Evolutionary conservation across 2,113 vertebrate genomes (phyloP).

Genomic region (Ramphastos sulfuratus): DNA sequence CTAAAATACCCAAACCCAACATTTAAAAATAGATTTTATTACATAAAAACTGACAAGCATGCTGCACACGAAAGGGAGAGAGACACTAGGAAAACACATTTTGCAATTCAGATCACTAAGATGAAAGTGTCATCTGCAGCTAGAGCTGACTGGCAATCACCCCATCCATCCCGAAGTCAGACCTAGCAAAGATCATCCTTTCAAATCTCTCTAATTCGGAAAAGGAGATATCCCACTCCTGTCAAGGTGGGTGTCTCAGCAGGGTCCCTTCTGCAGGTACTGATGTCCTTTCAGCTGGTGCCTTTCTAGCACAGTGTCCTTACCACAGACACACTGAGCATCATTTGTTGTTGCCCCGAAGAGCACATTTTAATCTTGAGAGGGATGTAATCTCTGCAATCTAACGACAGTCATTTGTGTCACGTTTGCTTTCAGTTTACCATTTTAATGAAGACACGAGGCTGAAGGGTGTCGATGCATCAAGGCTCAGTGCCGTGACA

Average conservation of each 20-base stretch:
- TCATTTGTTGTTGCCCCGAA: fast-evolving
- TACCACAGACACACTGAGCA: neutral
- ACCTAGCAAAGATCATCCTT: neutral
- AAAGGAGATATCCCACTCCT: neutral
- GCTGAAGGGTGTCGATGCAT: neutral
- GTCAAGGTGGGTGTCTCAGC: neutral
- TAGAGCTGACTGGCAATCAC: neutral
- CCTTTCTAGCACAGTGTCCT: neutral
- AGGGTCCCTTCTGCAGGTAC: neutral
- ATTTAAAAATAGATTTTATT: neutral
- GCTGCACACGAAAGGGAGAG: neutral
- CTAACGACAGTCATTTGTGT: neutral
- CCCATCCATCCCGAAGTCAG: neutral
- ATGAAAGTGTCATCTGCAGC: constrained; percentile 31
- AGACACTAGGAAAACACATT: neutral
- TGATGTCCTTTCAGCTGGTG: neutral
- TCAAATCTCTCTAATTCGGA: neutral
- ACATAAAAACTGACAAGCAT: constrained; percentile 13
- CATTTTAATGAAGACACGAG: neutral
- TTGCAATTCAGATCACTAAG: constrained; percentile 44
- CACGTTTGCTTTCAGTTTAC: neutral
- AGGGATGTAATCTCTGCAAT: neutral
- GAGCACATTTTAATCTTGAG: neutral
- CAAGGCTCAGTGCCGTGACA: neutral
- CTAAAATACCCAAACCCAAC: neutral